Conservation (phyloP, 2,797 vertebrate species). For the Acipenser transmontanus region DNA sequence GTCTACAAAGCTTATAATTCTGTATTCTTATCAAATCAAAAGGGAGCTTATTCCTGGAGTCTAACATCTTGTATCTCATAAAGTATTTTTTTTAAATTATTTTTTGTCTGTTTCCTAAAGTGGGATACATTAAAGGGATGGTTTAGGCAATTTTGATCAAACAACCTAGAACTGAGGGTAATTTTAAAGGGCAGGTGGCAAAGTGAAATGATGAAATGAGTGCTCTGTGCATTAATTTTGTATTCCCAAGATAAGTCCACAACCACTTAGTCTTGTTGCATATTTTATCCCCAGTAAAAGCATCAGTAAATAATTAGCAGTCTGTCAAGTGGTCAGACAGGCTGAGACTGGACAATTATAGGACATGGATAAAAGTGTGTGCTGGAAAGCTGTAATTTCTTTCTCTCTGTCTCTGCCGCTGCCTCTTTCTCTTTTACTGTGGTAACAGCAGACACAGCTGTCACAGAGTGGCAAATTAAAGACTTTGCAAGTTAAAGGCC, state of each 20-base stretch:
- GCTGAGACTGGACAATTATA: slow-evolving; percentile 62
- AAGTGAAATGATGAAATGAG: slow-evolving; percentile 8
- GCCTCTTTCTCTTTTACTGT: slow-evolving; percentile 28
- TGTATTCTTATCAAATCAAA: too few species aligned
- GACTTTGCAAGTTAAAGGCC: slow-evolving; percentile 21
- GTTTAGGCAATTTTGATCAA: slow-evolving; percentile 17
- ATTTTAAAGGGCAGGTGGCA: slow-evolving; percentile 10
- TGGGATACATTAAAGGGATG: slow-evolving; percentile 8
- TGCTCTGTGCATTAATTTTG: slow-evolving; percentile 32
- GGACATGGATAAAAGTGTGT: slow-evolving; percentile 42
- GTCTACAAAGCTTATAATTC: background rate
- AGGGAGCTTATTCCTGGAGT: too few species aligned
- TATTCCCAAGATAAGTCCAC: slow-evolving; percentile 32
- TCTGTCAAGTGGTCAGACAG: slow-evolving; percentile 58
- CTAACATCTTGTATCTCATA: too few species aligned
- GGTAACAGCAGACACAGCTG: slow-evolving; percentile 36
- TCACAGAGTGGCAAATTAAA: slow-evolving; percentile 38
- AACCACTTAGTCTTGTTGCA: slow-evolving; percentile 29
- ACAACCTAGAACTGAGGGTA: slow-evolving; percentile 8
- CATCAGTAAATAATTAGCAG: slow-evolving; percentile 42
- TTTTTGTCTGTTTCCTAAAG: background rate
- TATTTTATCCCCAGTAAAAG: slow-evolving; percentile 38
- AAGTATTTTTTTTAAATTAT: background rate
- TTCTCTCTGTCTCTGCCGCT: slow-evolving; percentile 4
- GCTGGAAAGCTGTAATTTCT: slow-evolving; percentile 53